Evolutionary conservation across 2,888 invertebrate species (phyloP), one percentile per base, ranked within the genome.

Genomic region (Myopa tessellatipennis): DNA sequence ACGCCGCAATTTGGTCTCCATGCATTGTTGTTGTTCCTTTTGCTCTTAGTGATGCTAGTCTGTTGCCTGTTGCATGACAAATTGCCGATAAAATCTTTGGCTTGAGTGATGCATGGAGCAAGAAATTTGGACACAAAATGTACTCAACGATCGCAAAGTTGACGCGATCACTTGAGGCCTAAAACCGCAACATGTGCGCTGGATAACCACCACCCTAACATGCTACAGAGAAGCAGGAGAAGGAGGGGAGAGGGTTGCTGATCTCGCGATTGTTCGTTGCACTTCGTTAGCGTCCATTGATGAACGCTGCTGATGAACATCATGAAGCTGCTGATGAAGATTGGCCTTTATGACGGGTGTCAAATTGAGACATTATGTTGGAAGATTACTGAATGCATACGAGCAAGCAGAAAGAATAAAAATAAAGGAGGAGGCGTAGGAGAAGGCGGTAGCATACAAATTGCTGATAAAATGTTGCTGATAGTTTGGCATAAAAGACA

Each of bases 351-450:
- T 84, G 84, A 84, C 83, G 84, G 85, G 84, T 82, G 82, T 83
- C 84, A 85, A 86, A 86, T 86, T 85, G 84, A 85, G 85, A 85
- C 85, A 86, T 86, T 85, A 86, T 74, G 74, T 74, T 50, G 50
- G 36, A 65, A 65, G 63, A 52, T 74, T 65, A 52, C 36, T 16
- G 63, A 63, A 16, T 14, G 73, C 73, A 34, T 45, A 55, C 50
- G 52, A 3, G 26, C 26, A 26, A 71, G 45, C n/a, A 58, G 16
- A 16, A 60, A n/a, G 7, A 14, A 55, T 58, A 38, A 60, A 38
- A 18, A 36, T 3, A 58, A 58, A 71, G 34, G 34, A 71, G 52
- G 36, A 40, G 8, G 45, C 5, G 55, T 16, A 8, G 55, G n/a
- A 55, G 55, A 16, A 50, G 50, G 50, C 69, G 50, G 45, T 14